A percentile compares a stretch with the other conserved stretches of the same genome.
phyloP scores from a whole-genome alignment of 92 coral and sea anemone species.

The Porites cylindrica region DNA sequence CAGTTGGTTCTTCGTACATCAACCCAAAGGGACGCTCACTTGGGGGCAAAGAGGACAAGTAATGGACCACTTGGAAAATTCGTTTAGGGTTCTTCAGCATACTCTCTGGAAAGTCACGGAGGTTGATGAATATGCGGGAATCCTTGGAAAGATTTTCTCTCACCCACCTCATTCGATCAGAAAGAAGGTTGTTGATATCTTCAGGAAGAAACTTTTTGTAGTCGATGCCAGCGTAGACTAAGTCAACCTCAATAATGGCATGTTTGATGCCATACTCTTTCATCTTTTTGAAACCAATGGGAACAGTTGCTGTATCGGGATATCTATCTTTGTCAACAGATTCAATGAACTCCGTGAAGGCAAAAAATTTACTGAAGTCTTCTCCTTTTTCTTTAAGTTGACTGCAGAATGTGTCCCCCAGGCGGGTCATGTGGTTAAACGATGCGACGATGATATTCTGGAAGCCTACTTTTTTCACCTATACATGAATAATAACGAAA shows the following conservation, averaged over 20 bases:
- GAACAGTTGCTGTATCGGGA: slow-evolving; percentile 42
- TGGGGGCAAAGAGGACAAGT: slow-evolving; percentile 35
- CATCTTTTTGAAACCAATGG: slow-evolving; percentile 37
- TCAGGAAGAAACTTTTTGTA: slow-evolving; percentile 26
- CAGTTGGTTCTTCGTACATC: slow-evolving; percentile 14
- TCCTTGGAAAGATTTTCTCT: slow-evolving; percentile 42
- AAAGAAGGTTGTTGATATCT: slow-evolving; percentile 31
- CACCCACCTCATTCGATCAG: slow-evolving; percentile 45
- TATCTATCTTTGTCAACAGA: slow-evolving; percentile 10
- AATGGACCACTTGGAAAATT: slow-evolving; percentile 49
- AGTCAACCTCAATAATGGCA: slow-evolving; percentile 38
- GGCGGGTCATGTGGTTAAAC: background rate
- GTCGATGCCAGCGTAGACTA: slow-evolving; percentile 30
- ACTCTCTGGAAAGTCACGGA: slow-evolving; percentile 64
- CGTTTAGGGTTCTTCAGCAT: slow-evolving; percentile 53
- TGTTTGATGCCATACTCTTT: slow-evolving; percentile 34
- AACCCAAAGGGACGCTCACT: slow-evolving; percentile 62
- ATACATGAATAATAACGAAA: no score
- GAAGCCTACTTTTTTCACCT: background rate
- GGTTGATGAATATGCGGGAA: slow-evolving; percentile 44
- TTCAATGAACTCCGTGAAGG: slow-evolving; percentile 15
- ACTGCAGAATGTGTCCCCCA: slow-evolving; percentile 11
- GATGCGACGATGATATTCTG: background rate
- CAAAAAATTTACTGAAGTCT: slow-evolving; percentile 46
- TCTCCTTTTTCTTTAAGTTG: slow-evolving; percentile 42